Evolutionary conservation across 2,113 vertebrate species (phyloP).

Genomic region (Gopherus evgoodei): DNA sequence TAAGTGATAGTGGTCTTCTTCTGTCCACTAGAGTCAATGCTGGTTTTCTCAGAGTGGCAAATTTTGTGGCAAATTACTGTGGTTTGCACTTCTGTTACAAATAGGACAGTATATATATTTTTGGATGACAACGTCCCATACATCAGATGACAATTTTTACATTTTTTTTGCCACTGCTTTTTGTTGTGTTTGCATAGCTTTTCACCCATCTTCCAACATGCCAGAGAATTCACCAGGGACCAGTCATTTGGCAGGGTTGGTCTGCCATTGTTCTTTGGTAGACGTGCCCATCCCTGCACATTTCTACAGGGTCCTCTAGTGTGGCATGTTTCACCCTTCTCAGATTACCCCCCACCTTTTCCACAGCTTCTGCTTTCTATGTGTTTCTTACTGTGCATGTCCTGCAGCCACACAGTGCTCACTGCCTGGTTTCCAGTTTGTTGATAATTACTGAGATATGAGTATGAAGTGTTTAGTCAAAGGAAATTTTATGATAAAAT

Average conservation of each 20-base stretch:
- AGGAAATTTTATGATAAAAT: background rate
- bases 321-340: background rate
- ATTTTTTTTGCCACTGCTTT: background rate
- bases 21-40: background rate
- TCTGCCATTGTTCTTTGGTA: background rate
- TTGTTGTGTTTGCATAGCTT: background rate
- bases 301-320: background rate
- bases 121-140: background rate
- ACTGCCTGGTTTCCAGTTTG: background rate
- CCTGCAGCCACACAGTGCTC: background rate
- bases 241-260: background rate
- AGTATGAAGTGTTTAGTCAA: background rate
- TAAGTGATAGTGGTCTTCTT: background rate
- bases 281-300: background rate
- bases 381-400: background rate
- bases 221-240: background rate
- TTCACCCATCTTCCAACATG: background rate
- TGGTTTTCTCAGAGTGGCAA: background rate
- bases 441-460: background rate
- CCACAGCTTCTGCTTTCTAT: background rate
- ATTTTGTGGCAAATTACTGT: background rate
- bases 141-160: background rate
- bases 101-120: background rate
- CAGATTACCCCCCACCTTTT: background rate
- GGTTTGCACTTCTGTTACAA: background rate